These are phyloP conservation scores for Glaucidium brasilianum DNA, from an alignment of 2,113 vertebrate genomes.

Conservation along the genomic window DNA sequence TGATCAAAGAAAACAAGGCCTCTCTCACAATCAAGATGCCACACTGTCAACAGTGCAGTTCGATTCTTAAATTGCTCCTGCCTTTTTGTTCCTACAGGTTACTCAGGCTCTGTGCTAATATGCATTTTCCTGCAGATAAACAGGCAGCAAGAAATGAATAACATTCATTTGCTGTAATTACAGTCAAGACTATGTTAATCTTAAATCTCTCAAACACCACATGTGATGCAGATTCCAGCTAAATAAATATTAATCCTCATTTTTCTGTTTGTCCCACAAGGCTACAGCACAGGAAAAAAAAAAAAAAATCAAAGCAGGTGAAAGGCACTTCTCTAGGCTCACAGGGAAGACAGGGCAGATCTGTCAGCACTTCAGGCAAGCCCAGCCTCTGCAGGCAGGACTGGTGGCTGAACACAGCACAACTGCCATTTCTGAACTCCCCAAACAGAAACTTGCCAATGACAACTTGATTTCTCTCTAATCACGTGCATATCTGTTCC, in stretches of 20 bases:
- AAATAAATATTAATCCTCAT: constrained; percentile 44
- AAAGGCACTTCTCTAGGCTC: neutral
- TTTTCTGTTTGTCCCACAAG: neutral
- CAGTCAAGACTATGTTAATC: neutral
- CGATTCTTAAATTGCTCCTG: constrained; percentile 14
- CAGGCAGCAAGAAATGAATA: neutral
- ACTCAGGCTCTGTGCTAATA: neutral
- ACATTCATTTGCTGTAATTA: constrained; percentile 22
- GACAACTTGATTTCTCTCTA: neutral
- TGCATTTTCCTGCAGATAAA: neutral
- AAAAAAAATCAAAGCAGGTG: neutral
- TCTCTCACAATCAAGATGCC: constrained; percentile 58
- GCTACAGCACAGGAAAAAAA: neutral
- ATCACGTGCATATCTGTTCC: neutral
- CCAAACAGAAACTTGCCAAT: neutral
- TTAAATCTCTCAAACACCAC: neutral
- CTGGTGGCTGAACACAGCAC: neutral
- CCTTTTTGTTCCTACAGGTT: constrained; percentile 22
- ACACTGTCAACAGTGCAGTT: constrained; percentile 12
- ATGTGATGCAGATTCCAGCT: constrained; percentile 30
- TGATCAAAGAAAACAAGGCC: constrained; percentile 66
- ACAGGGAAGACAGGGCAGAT: neutral
- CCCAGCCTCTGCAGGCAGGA: neutral
- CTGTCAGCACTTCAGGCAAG: neutral
- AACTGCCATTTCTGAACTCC: neutral